A percentile compares a stretch with the other conserved stretches of the same genome.
These are phyloP conservation scores for Pavo muticus DNA, from an alignment of 2,113 vertebrate species.

Conservation along the genomic window DNA sequence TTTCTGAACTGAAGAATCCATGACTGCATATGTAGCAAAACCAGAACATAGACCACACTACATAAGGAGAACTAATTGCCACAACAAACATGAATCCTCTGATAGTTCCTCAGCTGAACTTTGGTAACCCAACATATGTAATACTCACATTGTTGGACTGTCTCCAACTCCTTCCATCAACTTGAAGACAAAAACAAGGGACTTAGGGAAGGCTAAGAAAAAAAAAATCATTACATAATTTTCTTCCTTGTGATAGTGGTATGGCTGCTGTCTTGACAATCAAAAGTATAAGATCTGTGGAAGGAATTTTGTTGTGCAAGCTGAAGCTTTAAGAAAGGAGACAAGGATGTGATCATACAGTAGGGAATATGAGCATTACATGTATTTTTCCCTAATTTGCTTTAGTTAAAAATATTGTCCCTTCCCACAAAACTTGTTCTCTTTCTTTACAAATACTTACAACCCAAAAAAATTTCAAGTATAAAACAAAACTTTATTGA, in stretches of 20 bases:
- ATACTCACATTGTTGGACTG: neutral
- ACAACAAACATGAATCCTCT: neutral
- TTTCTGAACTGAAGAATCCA: neutral
- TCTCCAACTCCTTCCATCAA: neutral
- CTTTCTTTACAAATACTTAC: neutral
- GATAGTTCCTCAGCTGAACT: neutral
- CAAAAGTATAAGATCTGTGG: neutral
- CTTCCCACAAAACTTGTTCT: neutral
- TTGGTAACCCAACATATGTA: neutral
- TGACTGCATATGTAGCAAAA: neutral
- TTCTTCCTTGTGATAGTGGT: neutral
- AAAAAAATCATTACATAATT: neutral
- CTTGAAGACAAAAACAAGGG: neutral
- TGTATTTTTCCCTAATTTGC: neutral
- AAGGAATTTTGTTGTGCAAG: neutral
- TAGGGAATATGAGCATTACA: neutral
- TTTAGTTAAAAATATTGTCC: neutral
- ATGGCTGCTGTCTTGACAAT: neutral
- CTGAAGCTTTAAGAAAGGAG: neutral
- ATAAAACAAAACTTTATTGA: neutral
- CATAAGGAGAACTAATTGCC: neutral
- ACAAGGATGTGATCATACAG: neutral
- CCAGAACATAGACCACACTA: neutral
- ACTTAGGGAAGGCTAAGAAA: neutral
- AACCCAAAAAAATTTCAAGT: neutral